Conservation (phyloP, 1,140 invertebrate genomes). For the Drosophila persimilis region DNA sequence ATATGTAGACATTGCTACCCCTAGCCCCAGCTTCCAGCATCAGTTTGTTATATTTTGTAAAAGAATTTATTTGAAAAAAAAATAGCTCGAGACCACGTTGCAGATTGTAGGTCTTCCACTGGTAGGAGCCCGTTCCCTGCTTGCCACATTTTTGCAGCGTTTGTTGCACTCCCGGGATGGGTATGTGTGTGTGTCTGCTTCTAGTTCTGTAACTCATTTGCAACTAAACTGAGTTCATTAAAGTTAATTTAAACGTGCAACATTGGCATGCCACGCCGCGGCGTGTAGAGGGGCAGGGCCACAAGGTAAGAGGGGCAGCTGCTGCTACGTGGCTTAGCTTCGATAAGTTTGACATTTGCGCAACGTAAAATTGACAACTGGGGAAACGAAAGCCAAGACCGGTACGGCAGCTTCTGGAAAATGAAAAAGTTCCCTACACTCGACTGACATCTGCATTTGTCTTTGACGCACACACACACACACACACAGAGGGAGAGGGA, state of each 20-base stretch:
- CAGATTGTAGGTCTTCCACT: background rate
- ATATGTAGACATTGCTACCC: too few relatives aligned
- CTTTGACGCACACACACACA: slow-evolving; percentile 30
- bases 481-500: background rate
- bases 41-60: too few relatives aligned
- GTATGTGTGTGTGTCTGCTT: slow-evolving; percentile 56
- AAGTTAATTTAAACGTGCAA: slow-evolving; percentile 80
- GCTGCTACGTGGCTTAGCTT: slow-evolving; percentile 68
- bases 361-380: slow-evolving; percentile 77
- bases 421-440: slow-evolving; percentile 73
- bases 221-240: slow-evolving; percentile 81
- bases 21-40: too few relatives aligned
- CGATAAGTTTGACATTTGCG: slow-evolving; percentile 79
- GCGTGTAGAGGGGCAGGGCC: background rate
- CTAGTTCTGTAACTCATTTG: slow-evolving; percentile 81
- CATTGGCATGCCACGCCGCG: slow-evolving; percentile 72
- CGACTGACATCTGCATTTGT: slow-evolving; percentile 78
- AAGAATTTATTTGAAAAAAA: too few relatives aligned
- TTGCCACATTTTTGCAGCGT: background rate
- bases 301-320: slow-evolving; percentile 19
- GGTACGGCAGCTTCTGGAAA: slow-evolving; percentile 22
- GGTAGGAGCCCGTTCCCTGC: background rate
- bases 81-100: too few relatives aligned
- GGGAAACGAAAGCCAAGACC: slow-evolving; percentile 37
- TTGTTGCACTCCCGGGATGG: background rate